Base-by-base conservation (phyloP, 2,888 invertebrate species). In the Melieria picta region DNA sequence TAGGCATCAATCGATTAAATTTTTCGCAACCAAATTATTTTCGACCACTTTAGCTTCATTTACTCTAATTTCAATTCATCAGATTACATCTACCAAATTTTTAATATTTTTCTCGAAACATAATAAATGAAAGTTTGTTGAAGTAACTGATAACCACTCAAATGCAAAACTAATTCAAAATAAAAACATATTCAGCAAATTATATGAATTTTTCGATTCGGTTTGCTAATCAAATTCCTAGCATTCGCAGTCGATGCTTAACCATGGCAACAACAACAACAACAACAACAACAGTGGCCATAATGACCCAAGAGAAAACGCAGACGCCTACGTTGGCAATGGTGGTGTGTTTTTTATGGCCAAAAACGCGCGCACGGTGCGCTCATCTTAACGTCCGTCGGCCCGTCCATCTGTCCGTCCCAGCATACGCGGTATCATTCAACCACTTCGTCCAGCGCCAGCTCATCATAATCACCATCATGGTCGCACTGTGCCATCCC, bases 201-300 rank as follows among this genome's bases (percentile, higher is more conserved):
- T 10, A 4, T 43, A 46, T 56, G 43, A 43, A 62, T 55, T 62
- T 69, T 56, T 77, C 74, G 77, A 80, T 80, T 80, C 77, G 82
- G 76, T 77, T 60, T 81, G 82, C 80, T 78, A 79, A 80, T 82
- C 81, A 79, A 81, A 82, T 77, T 80, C 77, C 77, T 78, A 77
- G 77, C 77, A 75, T 69, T 72, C 52, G 52, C 52, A 13, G n/a
- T 11, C 52, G 9, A 6, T n/a, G n/a, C 5, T 52, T 52, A 30
- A 30, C 30, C 30, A 30, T 30, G 30, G 30, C 30, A 30, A 30
- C 30, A 30, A 30, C 30, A 30, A 30, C 30, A n/a, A n/a, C n/a
- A 2, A 16, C 16, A 30, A 30, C 30, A 30, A 30, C 30, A 30
- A 30, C 71, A 69, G 74, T 76, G 72, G 72, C 74, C 30, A 30